phyloP scores from a whole-genome alignment of 1,140 invertebrate species.

The Heliconius congener region DNA sequence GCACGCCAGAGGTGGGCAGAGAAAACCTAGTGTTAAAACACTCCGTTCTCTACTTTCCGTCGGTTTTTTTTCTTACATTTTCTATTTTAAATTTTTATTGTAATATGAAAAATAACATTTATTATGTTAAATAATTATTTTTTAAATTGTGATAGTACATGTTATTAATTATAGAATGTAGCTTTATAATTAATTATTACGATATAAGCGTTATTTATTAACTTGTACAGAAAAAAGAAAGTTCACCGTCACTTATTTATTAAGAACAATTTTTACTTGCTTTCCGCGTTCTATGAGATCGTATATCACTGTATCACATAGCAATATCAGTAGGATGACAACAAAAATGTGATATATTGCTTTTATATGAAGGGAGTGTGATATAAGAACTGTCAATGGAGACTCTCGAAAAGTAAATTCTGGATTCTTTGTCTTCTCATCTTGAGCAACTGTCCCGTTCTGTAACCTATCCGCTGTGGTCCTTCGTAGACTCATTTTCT shows the following conservation, averaged over 20 bases:
- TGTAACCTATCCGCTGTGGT: slow-evolving; percentile 26
- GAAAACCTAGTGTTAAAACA: too few relatives aligned
- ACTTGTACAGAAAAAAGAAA: too few relatives aligned
- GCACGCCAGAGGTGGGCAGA: too few relatives aligned
- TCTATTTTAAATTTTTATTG: too few relatives aligned
- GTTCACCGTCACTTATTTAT: neutral
- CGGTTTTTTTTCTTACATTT: too few relatives aligned
- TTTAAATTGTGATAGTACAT: too few relatives aligned
- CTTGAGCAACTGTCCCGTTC: slow-evolving; percentile 46
- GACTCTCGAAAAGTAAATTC: slow-evolving; percentile 87
- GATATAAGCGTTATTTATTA: neutral
- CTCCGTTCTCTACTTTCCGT: too few relatives aligned
- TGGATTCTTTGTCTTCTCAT: slow-evolving; percentile 71
- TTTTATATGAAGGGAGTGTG: slow-evolving; percentile 88
- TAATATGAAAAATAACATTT: too few relatives aligned
- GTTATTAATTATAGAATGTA: too few relatives aligned
- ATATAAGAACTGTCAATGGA: slow-evolving; percentile 88
- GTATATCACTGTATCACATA: slow-evolving; percentile 86
- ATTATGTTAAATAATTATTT: too few relatives aligned
- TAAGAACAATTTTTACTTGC: slow-evolving; percentile 82
- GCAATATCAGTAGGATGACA: slow-evolving; percentile 88
- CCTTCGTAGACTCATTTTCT: slow-evolving; percentile 37
- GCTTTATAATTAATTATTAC: too few relatives aligned
- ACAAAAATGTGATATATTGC: slow-evolving; percentile 93
- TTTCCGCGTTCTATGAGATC: slow-evolving; percentile 88